These are phyloP conservation scores for Brachypalpus laphriformis DNA, from an alignment of 2,888 invertebrate genomes.

Conservation along the genomic window DNA sequence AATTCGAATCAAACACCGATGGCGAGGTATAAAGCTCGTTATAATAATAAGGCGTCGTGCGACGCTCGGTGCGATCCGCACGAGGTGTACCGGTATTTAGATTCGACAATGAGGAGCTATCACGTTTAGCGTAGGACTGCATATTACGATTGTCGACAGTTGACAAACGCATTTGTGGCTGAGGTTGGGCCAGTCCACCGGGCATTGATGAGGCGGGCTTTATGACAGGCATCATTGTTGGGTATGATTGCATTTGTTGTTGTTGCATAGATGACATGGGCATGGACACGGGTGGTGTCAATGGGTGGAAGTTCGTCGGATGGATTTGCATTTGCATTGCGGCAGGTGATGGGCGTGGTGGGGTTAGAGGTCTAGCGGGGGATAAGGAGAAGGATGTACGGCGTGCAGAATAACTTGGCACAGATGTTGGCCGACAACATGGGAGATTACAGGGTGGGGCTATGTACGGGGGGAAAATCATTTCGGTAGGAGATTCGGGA, in stretches of 20 bases:
- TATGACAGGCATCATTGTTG: conserved; percentile 80
- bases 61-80: conserved; percentile 78
- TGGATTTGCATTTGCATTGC: conserved; percentile 69
- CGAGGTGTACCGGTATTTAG: conserved; percentile 75
- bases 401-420: conserved; percentile 79
- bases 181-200: conserved; percentile 78
- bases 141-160: conserved; percentile 59
- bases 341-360: conserved; percentile 79
- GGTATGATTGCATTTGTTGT: conserved; percentile 78
- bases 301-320: conserved; percentile 67
- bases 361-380: conserved; percentile 76
- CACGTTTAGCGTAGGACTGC: conserved; percentile 73
- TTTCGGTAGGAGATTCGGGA: conserved; percentile 82
- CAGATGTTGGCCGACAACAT: conserved; percentile 81
- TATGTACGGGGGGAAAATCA: conserved; percentile 82
- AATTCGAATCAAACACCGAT: conserved; percentile 81
- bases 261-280: conserved; percentile 46
- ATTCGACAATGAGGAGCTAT: conserved; percentile 78
- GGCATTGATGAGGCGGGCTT: conserved; percentile 82
- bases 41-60: conserved; percentile 82
- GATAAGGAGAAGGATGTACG: conserved; percentile 66
- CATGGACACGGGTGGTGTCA: conserved; percentile 68
- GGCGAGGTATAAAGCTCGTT: conserved; percentile 80
- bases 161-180: conserved; percentile 58
- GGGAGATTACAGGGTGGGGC: conserved; percentile 82